phyloP scores from a whole-genome alignment of 2,113 vertebrate species.

The Lepisosteus oculatus region DNA sequence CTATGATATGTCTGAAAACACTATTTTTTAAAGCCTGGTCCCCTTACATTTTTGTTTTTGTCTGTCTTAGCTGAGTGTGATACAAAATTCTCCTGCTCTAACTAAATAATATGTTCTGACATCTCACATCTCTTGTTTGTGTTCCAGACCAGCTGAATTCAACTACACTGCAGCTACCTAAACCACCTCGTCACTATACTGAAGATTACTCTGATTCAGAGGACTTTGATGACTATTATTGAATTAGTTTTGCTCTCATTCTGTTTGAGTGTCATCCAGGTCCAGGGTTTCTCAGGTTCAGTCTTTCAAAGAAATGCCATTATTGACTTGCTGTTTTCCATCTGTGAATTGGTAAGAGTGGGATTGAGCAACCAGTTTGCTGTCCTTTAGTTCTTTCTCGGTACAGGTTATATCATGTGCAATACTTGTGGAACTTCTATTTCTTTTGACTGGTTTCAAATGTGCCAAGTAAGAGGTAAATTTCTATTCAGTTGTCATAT shows the following conservation, averaged over 20 bases:
- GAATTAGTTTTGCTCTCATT: neutral
- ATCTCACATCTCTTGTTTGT: neutral
- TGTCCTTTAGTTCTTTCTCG: neutral
- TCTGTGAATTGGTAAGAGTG: neutral
- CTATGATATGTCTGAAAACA: too few species aligned
- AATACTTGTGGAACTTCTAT: too few species aligned
- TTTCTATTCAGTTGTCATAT: too few species aligned
- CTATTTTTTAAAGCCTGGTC: too few species aligned
- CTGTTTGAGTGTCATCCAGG: neutral
- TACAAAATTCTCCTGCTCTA: too few species aligned
- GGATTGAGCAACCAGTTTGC: neutral
- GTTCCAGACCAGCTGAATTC: neutral
- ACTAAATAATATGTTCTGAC: too few species aligned
- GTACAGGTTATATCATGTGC: too few species aligned
- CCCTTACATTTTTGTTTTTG: too few species aligned
- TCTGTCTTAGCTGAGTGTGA: too few species aligned
- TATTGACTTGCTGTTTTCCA: neutral
- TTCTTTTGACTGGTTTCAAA: too few species aligned
- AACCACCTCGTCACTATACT: neutral
- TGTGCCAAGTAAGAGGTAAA: too few species aligned
- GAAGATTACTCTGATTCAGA: neutral
- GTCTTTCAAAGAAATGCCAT: neutral
- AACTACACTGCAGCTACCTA: neutral
- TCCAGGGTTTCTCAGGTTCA: neutral
- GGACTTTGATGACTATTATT: constrained; percentile 4